Conservation (phyloP, 1,140 invertebrate species). For the Anadara kagoshimensis region DNA sequence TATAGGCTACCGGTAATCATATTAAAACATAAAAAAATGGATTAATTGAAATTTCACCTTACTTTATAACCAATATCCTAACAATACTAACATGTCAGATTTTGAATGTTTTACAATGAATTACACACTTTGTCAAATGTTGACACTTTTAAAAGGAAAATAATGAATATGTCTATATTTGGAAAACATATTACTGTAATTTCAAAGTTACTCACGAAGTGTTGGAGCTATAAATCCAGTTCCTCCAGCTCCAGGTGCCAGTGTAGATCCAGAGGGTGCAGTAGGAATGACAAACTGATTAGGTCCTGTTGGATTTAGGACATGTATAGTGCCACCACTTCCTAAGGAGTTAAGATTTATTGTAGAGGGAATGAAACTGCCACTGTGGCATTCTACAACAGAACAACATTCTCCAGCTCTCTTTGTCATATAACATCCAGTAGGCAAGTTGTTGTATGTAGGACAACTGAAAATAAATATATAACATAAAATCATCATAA, state of each 20-base stretch:
- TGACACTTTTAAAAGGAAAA: no score
- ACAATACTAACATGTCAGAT: no score
- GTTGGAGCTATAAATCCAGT: conserved; percentile 46
- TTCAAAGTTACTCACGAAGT: conserved; percentile 41
- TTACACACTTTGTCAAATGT: no score
- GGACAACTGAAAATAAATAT: conserved; percentile 52
- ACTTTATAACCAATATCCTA: no score
- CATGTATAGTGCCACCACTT: conserved; percentile 52
- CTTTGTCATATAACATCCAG: conserved; percentile 42
- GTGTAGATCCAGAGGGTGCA: conserved; percentile 39
- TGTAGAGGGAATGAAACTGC: conserved; percentile 55
- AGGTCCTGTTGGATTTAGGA: conserved; percentile 38
- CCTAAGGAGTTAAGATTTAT: conserved; percentile 51
- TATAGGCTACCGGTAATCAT: background rate
- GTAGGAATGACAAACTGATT: conserved; percentile 50
- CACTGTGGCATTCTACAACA: conserved; percentile 49
- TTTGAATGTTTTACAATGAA: no score
- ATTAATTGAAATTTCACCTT: no score
- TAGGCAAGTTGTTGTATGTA: conserved; percentile 59
- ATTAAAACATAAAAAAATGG: no score
- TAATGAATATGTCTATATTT: no score
- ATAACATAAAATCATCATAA: no score
- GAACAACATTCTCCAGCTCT: conserved; percentile 56
- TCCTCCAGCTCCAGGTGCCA: conserved; percentile 47
- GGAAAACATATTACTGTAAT: no score